Base-by-base conservation (phyloP, 1,140 invertebrate species). In the Calliopsis andreniformis region DNA sequence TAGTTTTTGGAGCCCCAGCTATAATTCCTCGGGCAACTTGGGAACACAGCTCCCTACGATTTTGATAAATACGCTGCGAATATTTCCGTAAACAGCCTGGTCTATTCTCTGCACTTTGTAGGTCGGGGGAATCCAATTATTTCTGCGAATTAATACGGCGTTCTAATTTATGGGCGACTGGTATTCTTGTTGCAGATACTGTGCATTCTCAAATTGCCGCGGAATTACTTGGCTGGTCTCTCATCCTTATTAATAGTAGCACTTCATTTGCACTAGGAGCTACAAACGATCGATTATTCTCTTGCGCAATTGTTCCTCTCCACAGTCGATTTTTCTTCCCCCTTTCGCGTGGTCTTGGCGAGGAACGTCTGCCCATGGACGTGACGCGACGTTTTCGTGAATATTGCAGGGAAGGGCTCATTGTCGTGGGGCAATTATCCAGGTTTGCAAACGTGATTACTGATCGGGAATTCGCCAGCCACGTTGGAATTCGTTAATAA, bases 201-300 rank as follows among this genome's bases (percentile, higher is more conserved):
- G 49, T 62, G 55, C 63, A 25, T 49, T 56, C 59, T 49, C 18
- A 68, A 68, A 53, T 75, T 75, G 45, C n/a, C 45, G 47, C 25
- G 64, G 49, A 76, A 73, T 23, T 75, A 56, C 62, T n/a, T 42
- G 28, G 32, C 6, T 14, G 12, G 35, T 71, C 67, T 42, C 68
- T 77, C 67, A 67, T 76, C 69, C 66, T 83, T 83, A 79, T 69
- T 39, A 39, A 3, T 75, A 82, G 79, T 79, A 55, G 53, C 64
- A 58, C 58, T 78, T 82, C 82, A 83, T 83, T 82, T 73, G 64
- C 64, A 62, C 62, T 63, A 67, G 30, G 59, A 83, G 59, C 76
- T 28, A 23, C 35, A 32, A 20, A 28, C 61, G 62, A 70, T 81
- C 58, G 55, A 78, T 14, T 20, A 39, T 51, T 25, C 3, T 14